Evolutionary conservation across 2,888 invertebrate genomes (phyloP).

Genomic region (Diachrysia chrysitis): DNA sequence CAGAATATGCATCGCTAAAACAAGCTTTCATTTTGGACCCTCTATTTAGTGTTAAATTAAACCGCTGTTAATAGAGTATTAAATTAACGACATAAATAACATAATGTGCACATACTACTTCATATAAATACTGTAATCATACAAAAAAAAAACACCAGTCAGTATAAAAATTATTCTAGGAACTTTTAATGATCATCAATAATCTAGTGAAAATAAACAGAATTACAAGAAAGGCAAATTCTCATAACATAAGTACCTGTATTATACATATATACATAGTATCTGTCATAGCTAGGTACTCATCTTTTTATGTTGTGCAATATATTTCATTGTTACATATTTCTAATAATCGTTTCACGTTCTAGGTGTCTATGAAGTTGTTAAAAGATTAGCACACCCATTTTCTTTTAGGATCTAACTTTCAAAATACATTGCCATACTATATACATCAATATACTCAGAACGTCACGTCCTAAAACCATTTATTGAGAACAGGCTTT

Average conservation of each 20-base stretch:
- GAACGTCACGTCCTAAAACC: not conserved
- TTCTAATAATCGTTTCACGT: not conserved
- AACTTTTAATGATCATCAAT: too few relatives aligned
- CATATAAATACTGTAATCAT: too few relatives aligned
- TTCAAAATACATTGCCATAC: not conserved
- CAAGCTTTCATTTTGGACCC: too few relatives aligned
- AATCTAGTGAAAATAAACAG: too few relatives aligned
- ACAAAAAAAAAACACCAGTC: too few relatives aligned
- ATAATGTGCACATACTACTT: too few relatives aligned
- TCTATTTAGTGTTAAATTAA: too few relatives aligned
- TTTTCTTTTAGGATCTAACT: not conserved
- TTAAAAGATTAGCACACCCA: not conserved
- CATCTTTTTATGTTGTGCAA: not conserved
- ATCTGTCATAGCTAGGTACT: not conserved
- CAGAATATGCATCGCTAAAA: too few relatives aligned
- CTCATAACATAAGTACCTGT: too few relatives aligned
- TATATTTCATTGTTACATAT: not conserved
- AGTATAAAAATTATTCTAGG: not conserved
- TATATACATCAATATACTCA: not conserved
- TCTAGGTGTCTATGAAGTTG: not conserved
- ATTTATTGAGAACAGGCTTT: conserved; percentile 5
- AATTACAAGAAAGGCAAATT: too few relatives aligned
- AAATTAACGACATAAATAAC: too few relatives aligned
- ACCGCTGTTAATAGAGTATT: too few relatives aligned
- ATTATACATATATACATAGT: not conserved